phyloP scores from a whole-genome alignment of 2,888 invertebrate species.

The Luffia ferchaultella region DNA sequence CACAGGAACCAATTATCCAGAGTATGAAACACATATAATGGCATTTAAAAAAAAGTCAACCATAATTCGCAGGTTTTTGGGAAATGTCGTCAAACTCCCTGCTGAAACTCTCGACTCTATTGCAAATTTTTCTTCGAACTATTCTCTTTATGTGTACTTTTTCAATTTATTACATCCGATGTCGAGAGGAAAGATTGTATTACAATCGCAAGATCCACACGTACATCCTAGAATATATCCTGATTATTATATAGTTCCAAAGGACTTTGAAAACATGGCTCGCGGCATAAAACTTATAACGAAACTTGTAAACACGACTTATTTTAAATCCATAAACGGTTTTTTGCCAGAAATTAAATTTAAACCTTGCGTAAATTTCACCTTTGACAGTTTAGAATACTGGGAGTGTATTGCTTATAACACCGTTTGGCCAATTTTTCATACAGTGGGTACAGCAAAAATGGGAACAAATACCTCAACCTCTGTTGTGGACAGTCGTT shows the following conservation, averaged over 20 bases:
- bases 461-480: constrained; percentile 6
- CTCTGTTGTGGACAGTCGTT: constrained; percentile 69
- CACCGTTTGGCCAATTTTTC: constrained; percentile 16
- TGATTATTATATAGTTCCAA: constrained; percentile 66
- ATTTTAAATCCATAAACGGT: constrained; percentile 29
- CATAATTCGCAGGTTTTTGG: constrained; percentile 31
- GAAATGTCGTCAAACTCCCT: constrained; percentile 18
- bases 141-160: constrained; percentile 30
- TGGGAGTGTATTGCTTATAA: constrained; percentile 55
- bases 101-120: constrained; percentile 23
- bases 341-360: constrained; percentile 26
- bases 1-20: constrained; percentile 27
- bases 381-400: constrained; percentile 27
- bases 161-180: constrained; percentile 52
- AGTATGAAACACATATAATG: constrained; percentile 29
- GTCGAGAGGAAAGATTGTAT: constrained; percentile 59
- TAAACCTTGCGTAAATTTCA: constrained; percentile 25
- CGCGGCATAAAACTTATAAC: constrained; percentile 30
- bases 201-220: constrained; percentile 62
- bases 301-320: constrained; percentile 25
- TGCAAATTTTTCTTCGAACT: constrained; percentile 23
- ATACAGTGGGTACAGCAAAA: constrained; percentile 6
- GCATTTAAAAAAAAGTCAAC: constrained; percentile 31
- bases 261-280: constrained; percentile 48
- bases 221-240: constrained; percentile 68